phyloP scores from a whole-genome alignment of 2,888 invertebrate species.

The Suillia variegata region DNA sequence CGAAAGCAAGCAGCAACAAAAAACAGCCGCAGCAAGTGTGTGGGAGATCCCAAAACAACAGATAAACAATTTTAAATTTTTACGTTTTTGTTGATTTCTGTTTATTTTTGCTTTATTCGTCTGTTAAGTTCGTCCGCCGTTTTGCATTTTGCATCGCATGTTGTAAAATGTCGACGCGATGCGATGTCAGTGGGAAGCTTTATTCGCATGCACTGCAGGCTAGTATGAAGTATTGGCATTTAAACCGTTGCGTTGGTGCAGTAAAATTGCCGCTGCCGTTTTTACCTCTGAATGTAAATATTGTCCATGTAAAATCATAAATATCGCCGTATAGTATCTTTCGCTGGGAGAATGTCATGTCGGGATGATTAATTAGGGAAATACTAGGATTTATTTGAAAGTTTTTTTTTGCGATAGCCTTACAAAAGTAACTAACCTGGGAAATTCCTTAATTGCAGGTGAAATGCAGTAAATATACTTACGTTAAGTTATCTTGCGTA shows the following conservation, averaged over 20 bases:
- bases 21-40: slow-evolving; percentile 11
- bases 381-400: slow-evolving; percentile 19
- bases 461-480: slow-evolving; percentile 15
- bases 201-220: slow-evolving; percentile 1
- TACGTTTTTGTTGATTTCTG: background rate
- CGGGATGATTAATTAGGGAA: slow-evolving; percentile 29
- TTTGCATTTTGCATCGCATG: slow-evolving; percentile 15
- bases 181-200: slow-evolving; percentile 34
- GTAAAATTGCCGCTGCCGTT: background rate
- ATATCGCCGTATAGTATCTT: background rate
- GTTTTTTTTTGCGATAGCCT: slow-evolving; percentile 1
- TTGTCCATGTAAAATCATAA: slow-evolving; percentile 21
- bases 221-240: slow-evolving; percentile 15
- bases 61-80: background rate
- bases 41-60: slow-evolving; percentile 14
- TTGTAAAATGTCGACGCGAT: slow-evolving; percentile 7
- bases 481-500: no score
- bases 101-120: background rate
- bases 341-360: slow-evolving; percentile 16
- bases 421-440: background rate
- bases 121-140: background rate
- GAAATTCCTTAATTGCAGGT: background rate
- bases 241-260: slow-evolving; percentile 5
- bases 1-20: background rate
- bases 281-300: slow-evolving; percentile 17